Conservation (phyloP, 2,888 invertebrate genomes). For the Coecobrya sp. region DNA sequence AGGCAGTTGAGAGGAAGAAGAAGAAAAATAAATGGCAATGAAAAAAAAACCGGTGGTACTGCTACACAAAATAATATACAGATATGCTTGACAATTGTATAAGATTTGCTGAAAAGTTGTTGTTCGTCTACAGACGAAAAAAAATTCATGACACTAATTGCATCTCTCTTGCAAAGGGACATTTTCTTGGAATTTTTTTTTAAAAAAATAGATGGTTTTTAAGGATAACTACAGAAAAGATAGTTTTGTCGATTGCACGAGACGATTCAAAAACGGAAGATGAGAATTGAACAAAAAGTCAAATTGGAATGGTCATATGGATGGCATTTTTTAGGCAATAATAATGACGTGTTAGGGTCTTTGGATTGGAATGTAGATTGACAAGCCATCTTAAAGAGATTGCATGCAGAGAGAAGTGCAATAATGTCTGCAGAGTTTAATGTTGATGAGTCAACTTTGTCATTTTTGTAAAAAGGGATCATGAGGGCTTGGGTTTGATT, state of each 20-base stretch:
- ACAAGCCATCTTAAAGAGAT: background rate
- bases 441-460: too few species aligned
- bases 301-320: too few species aligned
- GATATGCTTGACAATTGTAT: too few species aligned
- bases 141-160: constrained; percentile 37
- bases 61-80: too few species aligned
- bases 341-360: background rate
- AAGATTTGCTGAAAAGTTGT: background rate
- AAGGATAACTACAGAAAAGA: background rate
- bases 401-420: background rate
- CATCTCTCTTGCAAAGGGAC: background rate
- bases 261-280: background rate
- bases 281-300: too few species aligned
- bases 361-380: constrained; percentile 38
- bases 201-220: background rate
- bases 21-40: too few species aligned
- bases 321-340: background rate
- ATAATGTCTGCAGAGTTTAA: background rate
- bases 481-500: too few species aligned
- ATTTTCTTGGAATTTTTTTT: background rate
- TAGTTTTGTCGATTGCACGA: background rate
- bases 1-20: background rate
- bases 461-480: too few species aligned
- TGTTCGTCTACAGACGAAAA: background rate
- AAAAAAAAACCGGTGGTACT: constrained; percentile 10